Evolutionary conservation across 2,888 invertebrate genomes (phyloP), one percentile per base, ranked within the genome.

Genomic region (Eupelmus urozonus): DNA sequence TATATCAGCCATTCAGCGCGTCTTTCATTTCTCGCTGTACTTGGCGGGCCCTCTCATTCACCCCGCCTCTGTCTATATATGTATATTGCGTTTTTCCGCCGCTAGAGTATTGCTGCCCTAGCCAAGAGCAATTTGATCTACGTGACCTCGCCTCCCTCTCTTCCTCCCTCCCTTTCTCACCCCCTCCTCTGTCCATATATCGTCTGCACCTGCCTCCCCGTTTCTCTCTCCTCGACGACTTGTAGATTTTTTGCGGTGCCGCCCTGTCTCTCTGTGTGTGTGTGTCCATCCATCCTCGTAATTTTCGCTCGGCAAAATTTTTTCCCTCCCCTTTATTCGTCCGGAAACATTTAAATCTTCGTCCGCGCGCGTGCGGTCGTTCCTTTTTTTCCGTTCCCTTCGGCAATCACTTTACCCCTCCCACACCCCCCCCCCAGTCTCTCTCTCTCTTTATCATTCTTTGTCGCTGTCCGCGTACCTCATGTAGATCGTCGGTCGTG

Each of bases 301-400:
- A 81, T 80, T 82, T 81, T 80, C 72, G 23, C 77, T 62, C 67
- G 40, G 63, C 65, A 62, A 57, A 71, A 60, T 74, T 80, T 70
- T 76, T 65, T 66, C 25, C 74, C 59, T 18, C 29, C n/a, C 69
- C 53, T 45, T 59, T 40, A 13, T 23, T 40, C 7, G 5, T 13
- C 72, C 82, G 82, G 83, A 84, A 85, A 81, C 83, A 82, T 84
- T 86, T 86, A 84, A 85, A 85, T 7, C 25, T 51, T 34, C 13
- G 18, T 29, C 25, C 69, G n/a, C 42, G 9, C 23, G 25, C 42
- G 23, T 57, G 2, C 29, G n/a, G 25, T 34, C 4, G 3, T 3
- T 20, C 25, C 42, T 69, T 69, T 69, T 69, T 18, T 57, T 18
- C 11, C n/a, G 13, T 55, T 62, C 60, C 62, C 75, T 69, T 70